Evolutionary conservation across 2,888 invertebrate species (phyloP).

Genomic region (Beris chalybata): DNA sequence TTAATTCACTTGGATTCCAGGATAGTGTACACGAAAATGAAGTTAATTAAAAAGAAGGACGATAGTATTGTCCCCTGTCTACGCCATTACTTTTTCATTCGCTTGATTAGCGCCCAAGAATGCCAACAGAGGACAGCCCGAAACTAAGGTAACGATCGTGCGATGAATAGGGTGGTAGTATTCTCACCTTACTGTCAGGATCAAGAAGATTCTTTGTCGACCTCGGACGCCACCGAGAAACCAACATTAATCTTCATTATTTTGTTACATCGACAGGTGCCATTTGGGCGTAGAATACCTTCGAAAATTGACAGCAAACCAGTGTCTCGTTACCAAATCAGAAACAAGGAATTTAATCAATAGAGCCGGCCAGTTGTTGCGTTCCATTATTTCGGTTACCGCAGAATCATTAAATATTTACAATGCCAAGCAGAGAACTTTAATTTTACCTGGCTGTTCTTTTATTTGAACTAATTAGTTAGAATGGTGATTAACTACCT

Average conservation of each 20-base stretch:
- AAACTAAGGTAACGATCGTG: not conserved
- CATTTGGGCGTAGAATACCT: slow-evolving; percentile 28
- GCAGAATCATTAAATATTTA: too few species aligned
- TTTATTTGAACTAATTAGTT: too few species aligned
- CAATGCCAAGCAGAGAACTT: too few species aligned
- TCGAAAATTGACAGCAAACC: slow-evolving; percentile 26
- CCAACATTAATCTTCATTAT: slow-evolving; percentile 30
- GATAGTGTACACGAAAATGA: not conserved
- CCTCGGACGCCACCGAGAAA: not conserved
- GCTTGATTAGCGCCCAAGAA: slow-evolving; percentile 3
- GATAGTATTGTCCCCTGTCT: slow-evolving; percentile 3
- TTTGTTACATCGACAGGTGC: slow-evolving; percentile 29
- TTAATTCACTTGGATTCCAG: too few species aligned
- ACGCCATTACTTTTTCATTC: slow-evolving; percentile 2
- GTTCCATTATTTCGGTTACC: too few species aligned
- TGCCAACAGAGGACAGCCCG: not conserved
- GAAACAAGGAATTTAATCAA: not conserved
- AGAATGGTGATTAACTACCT: too few species aligned
- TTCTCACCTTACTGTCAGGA: not conserved
- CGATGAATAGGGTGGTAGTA: not conserved
- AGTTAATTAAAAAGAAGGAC: slow-evolving; percentile 13
- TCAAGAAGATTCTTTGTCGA: not conserved
- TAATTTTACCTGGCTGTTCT: too few species aligned
- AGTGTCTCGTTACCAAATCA: slow-evolving; percentile 10
- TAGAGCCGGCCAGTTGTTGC: too few species aligned